These are phyloP conservation scores for Alosa sapidissima DNA, from an alignment of 2,797 vertebrate species.

Conservation along the genomic window DNA sequence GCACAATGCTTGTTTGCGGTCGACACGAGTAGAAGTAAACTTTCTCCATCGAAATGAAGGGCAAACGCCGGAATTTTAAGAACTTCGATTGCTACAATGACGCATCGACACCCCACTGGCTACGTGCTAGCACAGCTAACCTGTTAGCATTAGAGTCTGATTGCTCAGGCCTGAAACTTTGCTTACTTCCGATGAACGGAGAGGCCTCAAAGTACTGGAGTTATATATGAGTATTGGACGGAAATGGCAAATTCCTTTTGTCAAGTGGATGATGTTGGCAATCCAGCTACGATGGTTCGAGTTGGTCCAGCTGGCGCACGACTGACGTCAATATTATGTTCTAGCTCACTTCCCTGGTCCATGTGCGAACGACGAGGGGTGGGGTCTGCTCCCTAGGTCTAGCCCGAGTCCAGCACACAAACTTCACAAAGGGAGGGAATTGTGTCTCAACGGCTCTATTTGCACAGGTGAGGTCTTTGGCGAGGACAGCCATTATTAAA, in stretches of 20 bases:
- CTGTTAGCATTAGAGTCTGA: constrained; percentile 5
- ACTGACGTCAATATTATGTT: constrained; percentile 19
- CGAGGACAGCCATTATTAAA: not conserved
- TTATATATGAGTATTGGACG: not conserved
- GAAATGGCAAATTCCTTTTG: not conserved
- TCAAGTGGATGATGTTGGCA: not conserved
- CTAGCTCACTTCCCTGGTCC: constrained; percentile 11
- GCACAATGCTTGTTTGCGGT: not conserved
- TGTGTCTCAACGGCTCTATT: not conserved
- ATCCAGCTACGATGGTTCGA: not conserved
- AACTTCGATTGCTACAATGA: constrained; percentile 5
- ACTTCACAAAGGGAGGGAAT: constrained; percentile 8
- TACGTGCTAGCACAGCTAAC: constrained; percentile 10
- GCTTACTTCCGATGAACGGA: constrained; percentile 12
- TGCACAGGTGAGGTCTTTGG: constrained; percentile 12
- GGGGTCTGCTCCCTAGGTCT: not conserved
- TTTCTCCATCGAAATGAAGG: not conserved
- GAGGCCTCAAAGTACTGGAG: not conserved
- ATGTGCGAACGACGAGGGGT: constrained; percentile 23
- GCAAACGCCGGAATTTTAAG: not conserved
- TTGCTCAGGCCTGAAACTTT: constrained; percentile 17
- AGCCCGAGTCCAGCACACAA: not conserved
- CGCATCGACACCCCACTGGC: constrained; percentile 1
- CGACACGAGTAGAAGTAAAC: not conserved
- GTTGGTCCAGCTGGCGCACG: not conserved